These are phyloP conservation scores for Pygoscelis adeliae DNA, from an alignment of 2,113 vertebrate genomes.

Conservation along the genomic window DNA sequence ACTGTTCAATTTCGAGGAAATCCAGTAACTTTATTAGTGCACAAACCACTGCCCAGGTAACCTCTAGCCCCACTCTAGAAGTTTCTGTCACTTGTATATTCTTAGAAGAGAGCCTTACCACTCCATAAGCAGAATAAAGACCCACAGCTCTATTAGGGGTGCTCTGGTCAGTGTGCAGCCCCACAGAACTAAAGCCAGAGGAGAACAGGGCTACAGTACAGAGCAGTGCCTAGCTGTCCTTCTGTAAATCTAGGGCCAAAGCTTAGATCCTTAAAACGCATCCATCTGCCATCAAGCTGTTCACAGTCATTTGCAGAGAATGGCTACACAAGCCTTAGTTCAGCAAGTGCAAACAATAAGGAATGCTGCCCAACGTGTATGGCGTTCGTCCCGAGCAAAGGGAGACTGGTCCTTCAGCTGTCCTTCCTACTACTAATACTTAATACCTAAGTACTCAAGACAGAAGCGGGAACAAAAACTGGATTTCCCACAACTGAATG, in stretches of 20 bases:
- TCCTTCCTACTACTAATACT: neutral
- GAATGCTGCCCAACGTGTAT: fast-evolving
- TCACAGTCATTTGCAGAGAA: neutral
- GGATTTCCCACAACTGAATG: neutral
- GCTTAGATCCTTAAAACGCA: neutral
- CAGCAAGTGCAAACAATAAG: neutral
- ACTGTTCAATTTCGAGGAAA: neutral
- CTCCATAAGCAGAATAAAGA: neutral
- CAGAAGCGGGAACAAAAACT: neutral
- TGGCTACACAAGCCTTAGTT: neutral
- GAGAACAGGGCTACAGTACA: neutral
- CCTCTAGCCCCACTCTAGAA: neutral
- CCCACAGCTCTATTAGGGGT: neutral
- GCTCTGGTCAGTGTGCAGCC: neutral
- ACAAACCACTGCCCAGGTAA: neutral
- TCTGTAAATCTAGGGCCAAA: neutral
- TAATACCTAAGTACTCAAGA: neutral
- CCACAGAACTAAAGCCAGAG: neutral
- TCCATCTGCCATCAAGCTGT: neutral
- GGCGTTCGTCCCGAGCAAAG: neutral
- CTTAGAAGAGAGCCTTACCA: neutral
- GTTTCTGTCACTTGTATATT: neutral
- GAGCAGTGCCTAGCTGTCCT: neutral
- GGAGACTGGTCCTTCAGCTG: neutral
- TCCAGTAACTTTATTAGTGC: neutral